Conservation (phyloP, 2,797 vertebrate species). For the Pagetopsis macropterus region DNA sequence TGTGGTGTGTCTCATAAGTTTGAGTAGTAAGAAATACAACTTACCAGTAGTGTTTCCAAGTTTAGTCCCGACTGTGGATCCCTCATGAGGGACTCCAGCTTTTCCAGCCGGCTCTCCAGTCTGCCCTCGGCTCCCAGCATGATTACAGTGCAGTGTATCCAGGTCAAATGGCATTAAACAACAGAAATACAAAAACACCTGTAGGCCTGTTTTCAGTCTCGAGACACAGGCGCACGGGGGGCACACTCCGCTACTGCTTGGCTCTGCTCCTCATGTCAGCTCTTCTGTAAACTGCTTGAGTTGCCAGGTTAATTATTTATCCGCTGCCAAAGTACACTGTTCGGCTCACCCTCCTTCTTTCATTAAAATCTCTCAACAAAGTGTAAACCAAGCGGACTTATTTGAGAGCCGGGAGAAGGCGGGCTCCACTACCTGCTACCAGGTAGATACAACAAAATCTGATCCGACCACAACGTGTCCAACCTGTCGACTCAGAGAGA, state of each 20-base stretch:
- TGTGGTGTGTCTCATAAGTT: not conserved
- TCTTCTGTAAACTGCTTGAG: conserved; percentile 16
- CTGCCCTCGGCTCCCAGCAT: conserved; percentile 82
- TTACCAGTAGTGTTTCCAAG: conserved; percentile 84
- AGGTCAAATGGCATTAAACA: conserved; percentile 40
- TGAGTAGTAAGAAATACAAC: conserved; percentile 28
- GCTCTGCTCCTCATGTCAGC: conserved; percentile 58
- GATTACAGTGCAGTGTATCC: conserved; percentile 42
- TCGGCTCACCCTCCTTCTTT: not conserved
- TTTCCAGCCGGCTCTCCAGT: conserved; percentile 76
- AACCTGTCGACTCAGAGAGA: conserved; percentile 35
- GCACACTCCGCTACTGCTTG: conserved; percentile 19
- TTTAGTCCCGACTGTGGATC: conserved; percentile 79
- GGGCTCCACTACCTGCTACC: conserved; percentile 5
- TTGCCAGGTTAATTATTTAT: conserved; percentile 58
- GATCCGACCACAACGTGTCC: conserved; percentile 36
- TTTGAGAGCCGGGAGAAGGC: not conserved
- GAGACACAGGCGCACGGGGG: not conserved
- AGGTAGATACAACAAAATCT: conserved; percentile 47
- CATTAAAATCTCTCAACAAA: not conserved
- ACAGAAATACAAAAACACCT: conserved; percentile 34
- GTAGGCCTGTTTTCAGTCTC: conserved; percentile 11
- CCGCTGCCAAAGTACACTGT: not conserved
- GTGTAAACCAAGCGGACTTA: not conserved
- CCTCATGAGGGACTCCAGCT: conserved; percentile 80